Evolutionary conservation across 1,140 invertebrate species (phyloP).

Genomic region (Temnothorax longispinosus): DNA sequence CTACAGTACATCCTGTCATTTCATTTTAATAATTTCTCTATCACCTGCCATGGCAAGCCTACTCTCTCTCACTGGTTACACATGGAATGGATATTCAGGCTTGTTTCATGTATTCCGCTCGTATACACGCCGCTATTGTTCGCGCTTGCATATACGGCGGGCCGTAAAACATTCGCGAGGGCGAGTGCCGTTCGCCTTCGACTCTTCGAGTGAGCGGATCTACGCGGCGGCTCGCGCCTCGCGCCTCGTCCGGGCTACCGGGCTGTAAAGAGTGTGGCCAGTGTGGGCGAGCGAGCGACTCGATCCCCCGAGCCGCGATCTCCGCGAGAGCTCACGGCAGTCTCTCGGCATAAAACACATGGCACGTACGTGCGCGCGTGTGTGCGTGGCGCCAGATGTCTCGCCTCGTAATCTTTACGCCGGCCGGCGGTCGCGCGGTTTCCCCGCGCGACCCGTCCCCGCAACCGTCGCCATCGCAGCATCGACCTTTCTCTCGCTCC

Average conservation of each 20-base stretch:
- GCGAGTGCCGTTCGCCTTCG: conserved; percentile 36
- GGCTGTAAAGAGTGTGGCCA: background rate
- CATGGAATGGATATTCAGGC: background rate
- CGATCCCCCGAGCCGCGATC: background rate
- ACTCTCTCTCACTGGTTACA: background rate
- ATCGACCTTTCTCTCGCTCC: conserved; percentile 15
- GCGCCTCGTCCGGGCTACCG: conserved; percentile 28
- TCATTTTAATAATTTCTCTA: background rate
- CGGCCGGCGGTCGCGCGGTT: conserved; percentile 29
- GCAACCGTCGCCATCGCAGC: conserved; percentile 28
- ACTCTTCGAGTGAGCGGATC: background rate
- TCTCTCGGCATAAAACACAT: conserved; percentile 38
- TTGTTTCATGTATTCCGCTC: background rate
- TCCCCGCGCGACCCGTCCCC: background rate
- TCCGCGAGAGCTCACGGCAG: conserved; percentile 24
- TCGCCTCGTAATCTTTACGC: conserved; percentile 76
- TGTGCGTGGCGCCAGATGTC: conserved; percentile 75
- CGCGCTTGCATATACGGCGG: background rate
- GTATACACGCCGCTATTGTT: conserved; percentile 22
- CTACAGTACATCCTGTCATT: background rate
- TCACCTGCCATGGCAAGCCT: background rate
- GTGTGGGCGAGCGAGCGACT: background rate
- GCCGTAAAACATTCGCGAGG: conserved; percentile 1
- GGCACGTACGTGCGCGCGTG: conserved; percentile 35
- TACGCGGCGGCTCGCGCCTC: conserved; percentile 11